Percentiles rank a stretch among this genome's conserved stretches.
These are phyloP conservation scores for Blastobasis adustella DNA, from an alignment of 2,888 invertebrate species.

Conservation along the genomic window DNA sequence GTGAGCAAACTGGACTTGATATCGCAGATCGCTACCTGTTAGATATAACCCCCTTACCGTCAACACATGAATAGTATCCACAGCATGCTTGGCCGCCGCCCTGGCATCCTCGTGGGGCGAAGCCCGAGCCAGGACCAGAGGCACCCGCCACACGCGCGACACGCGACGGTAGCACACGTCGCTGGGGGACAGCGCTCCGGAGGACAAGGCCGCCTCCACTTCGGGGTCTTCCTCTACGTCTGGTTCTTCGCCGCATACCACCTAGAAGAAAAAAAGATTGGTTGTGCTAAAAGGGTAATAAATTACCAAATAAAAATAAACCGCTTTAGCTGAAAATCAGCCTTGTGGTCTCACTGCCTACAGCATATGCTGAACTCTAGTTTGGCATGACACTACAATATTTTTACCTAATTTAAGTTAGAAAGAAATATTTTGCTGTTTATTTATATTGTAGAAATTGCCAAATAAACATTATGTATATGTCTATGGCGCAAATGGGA, in stretches of 20 bases:
- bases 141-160: constrained; percentile 32
- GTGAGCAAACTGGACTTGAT: too few species aligned
- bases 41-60: too few species aligned
- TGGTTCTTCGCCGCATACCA: constrained; percentile 27
- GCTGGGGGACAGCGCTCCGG: constrained; percentile 43
- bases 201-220: constrained; percentile 31
- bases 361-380: too few species aligned
- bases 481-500: too few species aligned
- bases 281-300: not conserved
- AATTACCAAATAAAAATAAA: not conserved
- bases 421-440: too few species aligned
- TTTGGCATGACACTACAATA: too few species aligned
- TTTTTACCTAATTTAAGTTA: too few species aligned
- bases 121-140: constrained; percentile 31
- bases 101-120: constrained; percentile 15
- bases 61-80: not conserved
- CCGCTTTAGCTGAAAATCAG: too few species aligned
- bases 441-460: too few species aligned
- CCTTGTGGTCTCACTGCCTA: too few species aligned
- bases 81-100: constrained; percentile 11
- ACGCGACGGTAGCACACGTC: constrained; percentile 60
- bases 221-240: constrained; percentile 34
- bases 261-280: constrained; percentile 13
- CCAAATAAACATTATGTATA: too few species aligned
- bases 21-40: too few species aligned